Evolutionary conservation across 2,888 invertebrate genomes (phyloP).

Genomic region (Drosophila stalkeri): DNA sequence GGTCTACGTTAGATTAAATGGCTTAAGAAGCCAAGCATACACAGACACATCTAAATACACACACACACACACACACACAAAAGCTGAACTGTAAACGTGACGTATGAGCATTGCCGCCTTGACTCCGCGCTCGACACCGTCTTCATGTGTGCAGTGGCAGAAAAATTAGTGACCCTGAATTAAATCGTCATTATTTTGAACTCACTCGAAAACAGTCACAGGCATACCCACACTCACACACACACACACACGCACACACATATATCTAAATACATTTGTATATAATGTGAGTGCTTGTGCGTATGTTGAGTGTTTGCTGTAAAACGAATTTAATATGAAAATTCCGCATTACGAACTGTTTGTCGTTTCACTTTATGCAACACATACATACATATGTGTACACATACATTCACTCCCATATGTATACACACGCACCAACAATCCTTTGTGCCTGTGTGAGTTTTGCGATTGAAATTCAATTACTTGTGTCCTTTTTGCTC

Average conservation of each 20-base stretch:
- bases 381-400: constrained; percentile 19
- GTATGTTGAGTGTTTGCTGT: constrained; percentile 59
- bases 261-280: constrained; percentile 3
- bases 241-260: neutral
- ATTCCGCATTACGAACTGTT: constrained; percentile 80
- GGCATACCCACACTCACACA: constrained; percentile 35
- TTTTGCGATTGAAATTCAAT: constrained; percentile 79
- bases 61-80: constrained; percentile 3
- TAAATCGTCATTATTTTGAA: constrained; percentile 82
- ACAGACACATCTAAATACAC: constrained; percentile 19
- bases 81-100: constrained; percentile 40
- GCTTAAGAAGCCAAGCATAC: constrained; percentile 69
- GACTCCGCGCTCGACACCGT: constrained; percentile 42
- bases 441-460: constrained; percentile 51
- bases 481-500: constrained; percentile 80
- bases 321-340: constrained; percentile 81
- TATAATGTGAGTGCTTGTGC: constrained; percentile 20
- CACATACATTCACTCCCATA: constrained; percentile 6
- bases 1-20: constrained; percentile 72
- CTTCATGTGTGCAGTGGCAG: constrained; percentile 73
- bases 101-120: constrained; percentile 67
- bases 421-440: constrained; percentile 39
- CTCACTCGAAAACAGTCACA: constrained; percentile 72
- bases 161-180: constrained; percentile 83
- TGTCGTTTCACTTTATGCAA: constrained; percentile 70